Evolutionary conservation across 2,888 invertebrate genomes (phyloP), one percentile per base, ranked within the genome.

Genomic region (Crepidodera aurea): DNA sequence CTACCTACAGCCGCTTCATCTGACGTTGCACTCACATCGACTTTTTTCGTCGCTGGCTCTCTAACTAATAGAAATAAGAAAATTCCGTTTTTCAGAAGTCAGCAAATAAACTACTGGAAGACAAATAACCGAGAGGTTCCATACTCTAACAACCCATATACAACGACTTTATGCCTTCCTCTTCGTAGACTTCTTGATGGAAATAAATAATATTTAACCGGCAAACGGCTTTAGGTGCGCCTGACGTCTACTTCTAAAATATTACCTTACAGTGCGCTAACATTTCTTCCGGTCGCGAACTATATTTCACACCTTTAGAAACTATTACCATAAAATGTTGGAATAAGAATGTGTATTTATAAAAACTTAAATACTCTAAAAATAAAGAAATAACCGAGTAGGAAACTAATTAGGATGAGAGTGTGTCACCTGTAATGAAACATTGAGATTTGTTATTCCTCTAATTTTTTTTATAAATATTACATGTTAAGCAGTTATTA

Each of bases 201-300:
- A 60, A 67, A 67, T 67, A 67, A 67, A 67, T 64, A 64, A 67
- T 67, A 51, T 67, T 40, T 51, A 25, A 60, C 54, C 18, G 44
- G 64, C 60, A 29, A 60, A 60, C 16, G 50, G 62, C 60, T 40
- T 51, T 60, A 48, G 66, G 66, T 55, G 66, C 66, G 66, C 53
- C 63, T 55, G 2, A 34, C 12, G 44, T 44, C 22, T 44, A 44
- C 44, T 44, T 19, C 44, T 44, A 44, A 44, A 19, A 44, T 19
- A 34, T 34, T 34, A 10, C 34, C 34, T 34, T n/a, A 34, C 12
- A 13, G 12, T 34, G 34, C 34, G 13, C 34, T 12, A 13, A 34
- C 13, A 44, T 44, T 25, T 44, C 44, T 44, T 44, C 44, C 44
- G 44, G 25, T 22, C 15, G 44, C 22, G 44, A 25, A 44, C 44